These are phyloP conservation scores for Cyclophora punctaria DNA, from an alignment of 2,888 invertebrate genomes.

Conservation along the genomic window DNA sequence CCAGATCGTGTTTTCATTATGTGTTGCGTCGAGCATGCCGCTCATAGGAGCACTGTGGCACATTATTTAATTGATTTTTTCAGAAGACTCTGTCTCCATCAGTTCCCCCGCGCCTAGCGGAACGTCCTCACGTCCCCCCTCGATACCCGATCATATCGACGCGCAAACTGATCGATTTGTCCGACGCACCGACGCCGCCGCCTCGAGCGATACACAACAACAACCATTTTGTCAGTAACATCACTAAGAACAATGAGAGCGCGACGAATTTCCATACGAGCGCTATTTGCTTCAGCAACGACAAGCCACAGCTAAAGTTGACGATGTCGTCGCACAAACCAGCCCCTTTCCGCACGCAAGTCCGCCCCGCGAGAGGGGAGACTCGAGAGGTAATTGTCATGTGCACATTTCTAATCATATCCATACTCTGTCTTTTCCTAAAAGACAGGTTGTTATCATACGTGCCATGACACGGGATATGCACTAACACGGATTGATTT, in stretches of 20 bases:
- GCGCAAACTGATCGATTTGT: slow-evolving; percentile 58
- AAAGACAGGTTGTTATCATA: slow-evolving; percentile 38
- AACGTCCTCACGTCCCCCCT: slow-evolving; percentile 57
- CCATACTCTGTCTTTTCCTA: slow-evolving; percentile 46
- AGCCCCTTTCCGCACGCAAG: slow-evolving; percentile 22
- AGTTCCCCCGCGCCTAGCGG: slow-evolving; percentile 64
- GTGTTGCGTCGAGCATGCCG: slow-evolving; percentile 43
- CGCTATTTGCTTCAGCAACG: slow-evolving; percentile 63
- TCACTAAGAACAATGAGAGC: slow-evolving; percentile 50
- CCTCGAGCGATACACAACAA: slow-evolving; percentile 36
- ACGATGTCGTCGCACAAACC: slow-evolving; percentile 48
- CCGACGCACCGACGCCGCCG: slow-evolving; percentile 61
- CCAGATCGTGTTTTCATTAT: slow-evolving; percentile 25
- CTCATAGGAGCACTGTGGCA: slow-evolving; percentile 62
- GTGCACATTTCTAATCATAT: slow-evolving; percentile 58
- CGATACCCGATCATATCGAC: slow-evolving; percentile 66
- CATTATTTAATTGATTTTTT: slow-evolving; percentile 65
- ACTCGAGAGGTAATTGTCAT: slow-evolving; percentile 65
- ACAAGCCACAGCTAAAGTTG: slow-evolving; percentile 58
- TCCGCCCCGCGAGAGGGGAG: slow-evolving; percentile 30
- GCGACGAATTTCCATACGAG: slow-evolving; percentile 54
- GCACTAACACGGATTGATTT: slow-evolving; percentile 41
- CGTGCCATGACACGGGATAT: slow-evolving; percentile 36
- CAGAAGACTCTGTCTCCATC: slow-evolving; percentile 68
- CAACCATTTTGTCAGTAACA: slow-evolving; percentile 59